Conservation (phyloP, 1,140 invertebrate species). For the Bactericera cockerelli region DNA sequence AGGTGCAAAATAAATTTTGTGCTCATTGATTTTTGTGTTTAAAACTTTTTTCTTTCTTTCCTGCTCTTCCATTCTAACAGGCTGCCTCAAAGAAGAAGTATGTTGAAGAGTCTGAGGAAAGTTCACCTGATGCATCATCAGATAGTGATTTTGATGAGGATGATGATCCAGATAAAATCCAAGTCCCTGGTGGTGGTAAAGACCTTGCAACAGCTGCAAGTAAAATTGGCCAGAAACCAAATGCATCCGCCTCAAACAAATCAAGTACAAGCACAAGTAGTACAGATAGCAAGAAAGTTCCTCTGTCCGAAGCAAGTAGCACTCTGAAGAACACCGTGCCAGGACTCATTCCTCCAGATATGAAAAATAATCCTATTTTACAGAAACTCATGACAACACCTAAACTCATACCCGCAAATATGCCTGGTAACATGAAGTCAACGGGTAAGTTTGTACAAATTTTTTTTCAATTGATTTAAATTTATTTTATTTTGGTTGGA, state of each 20-base stretch:
- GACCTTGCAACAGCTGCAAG: conserved; percentile 55
- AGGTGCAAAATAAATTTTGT: too few species aligned
- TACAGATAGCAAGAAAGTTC: conserved; percentile 26
- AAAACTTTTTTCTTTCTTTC: too few species aligned
- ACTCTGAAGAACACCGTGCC: neutral
- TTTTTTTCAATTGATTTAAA: too few species aligned
- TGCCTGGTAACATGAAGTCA: too few species aligned
- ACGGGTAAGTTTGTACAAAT: too few species aligned
- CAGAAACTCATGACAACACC: neutral
- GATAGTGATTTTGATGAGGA: conserved; percentile 61
- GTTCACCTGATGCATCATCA: conserved; percentile 43
- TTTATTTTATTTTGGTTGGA: too few species aligned
- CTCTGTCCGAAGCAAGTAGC: too few species aligned
- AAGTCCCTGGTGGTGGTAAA: conserved; percentile 71
- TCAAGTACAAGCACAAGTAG: neutral
- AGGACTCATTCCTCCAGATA: neutral
- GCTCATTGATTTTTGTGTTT: too few species aligned
- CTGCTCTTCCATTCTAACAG: too few species aligned
- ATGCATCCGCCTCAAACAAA: neutral
- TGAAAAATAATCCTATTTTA: conserved; percentile 4
- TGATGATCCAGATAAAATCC: conserved; percentile 76
- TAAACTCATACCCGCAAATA: neutral
- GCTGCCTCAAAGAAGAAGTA: conserved; percentile 3
- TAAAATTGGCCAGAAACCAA: conserved; percentile 30
- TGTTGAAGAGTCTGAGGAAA: conserved; percentile 28